These are phyloP conservation scores for Acrossocheilus fasciatus DNA, from an alignment of 2,797 vertebrate species.

Conservation along the genomic window DNA sequence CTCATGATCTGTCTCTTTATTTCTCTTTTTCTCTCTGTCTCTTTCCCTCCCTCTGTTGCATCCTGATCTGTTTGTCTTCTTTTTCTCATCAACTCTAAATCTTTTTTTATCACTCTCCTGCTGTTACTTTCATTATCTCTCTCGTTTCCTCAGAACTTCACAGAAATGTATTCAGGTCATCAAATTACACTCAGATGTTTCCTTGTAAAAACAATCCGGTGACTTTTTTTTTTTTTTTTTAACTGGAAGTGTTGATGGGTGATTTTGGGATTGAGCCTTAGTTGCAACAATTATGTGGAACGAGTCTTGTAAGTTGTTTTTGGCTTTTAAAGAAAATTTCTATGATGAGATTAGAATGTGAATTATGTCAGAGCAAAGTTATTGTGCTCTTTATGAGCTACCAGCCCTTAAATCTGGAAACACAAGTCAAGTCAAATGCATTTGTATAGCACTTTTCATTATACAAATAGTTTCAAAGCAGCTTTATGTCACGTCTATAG, in stretches of 20 bases:
- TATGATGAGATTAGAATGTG: constrained; percentile 27
- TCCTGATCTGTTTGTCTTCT: constrained; percentile 37
- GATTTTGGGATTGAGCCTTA: constrained; percentile 15
- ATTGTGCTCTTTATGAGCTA: not conserved
- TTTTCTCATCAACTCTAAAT: constrained; percentile 11
- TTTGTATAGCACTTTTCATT: not conserved
- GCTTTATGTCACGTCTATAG: not conserved
- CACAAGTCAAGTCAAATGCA: not conserved
- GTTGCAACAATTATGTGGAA: not conserved
- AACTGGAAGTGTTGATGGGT: constrained; percentile 9
- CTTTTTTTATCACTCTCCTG: constrained; percentile 11
- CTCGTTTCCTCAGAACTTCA: constrained; percentile 29
- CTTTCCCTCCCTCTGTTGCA: constrained; percentile 15
- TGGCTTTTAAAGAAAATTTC: constrained; percentile 6
- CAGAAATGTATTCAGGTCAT: constrained; percentile 35
- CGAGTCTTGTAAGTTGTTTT: too few relatives aligned
- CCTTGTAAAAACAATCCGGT: constrained; percentile 1
- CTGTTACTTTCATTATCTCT: constrained; percentile 17
- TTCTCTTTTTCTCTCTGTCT: constrained; percentile 10
- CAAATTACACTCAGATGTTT: constrained; percentile 24
- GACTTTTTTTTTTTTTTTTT: not conserved
- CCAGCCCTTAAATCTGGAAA: not conserved
- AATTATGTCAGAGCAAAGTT: constrained; percentile 24
- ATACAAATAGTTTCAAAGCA: not conserved
- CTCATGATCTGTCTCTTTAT: constrained; percentile 23